Evolutionary conservation across 53 echinoderm and acorn worm genomes (phyloP).

Genomic region (Astropecten irregularis): DNA sequence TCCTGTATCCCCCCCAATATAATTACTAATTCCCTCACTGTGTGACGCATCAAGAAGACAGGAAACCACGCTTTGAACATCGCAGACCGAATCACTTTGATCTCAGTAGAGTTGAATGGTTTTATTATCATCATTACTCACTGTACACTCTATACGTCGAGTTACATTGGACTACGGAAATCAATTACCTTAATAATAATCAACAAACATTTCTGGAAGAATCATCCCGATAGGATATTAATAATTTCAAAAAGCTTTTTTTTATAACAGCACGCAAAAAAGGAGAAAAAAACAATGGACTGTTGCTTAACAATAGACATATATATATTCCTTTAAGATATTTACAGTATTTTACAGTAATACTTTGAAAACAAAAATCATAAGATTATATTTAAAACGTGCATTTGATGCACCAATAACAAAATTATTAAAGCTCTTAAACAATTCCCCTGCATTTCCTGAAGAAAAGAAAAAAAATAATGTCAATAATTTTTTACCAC

Average conservation of each 20-base stretch:
- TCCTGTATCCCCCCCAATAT: too few species aligned
- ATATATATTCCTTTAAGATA: slow-evolving; percentile 49
- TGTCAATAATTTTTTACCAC: too few species aligned
- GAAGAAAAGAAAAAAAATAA: too few species aligned
- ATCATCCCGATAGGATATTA: background rate
- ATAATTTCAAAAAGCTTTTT: too few species aligned
- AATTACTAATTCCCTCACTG: too few species aligned
- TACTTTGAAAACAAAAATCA: background rate
- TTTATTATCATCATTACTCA: too few species aligned
- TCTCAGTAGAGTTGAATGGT: too few species aligned
- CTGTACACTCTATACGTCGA: background rate
- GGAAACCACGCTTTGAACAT: too few species aligned
- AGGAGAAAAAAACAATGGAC: background rate
- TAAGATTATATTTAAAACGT: background rate
- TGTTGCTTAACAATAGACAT: slow-evolving; percentile 35
- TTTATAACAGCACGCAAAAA: background rate
- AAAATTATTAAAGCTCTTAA: background rate
- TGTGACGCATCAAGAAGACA: too few species aligned
- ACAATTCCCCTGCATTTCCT: background rate
- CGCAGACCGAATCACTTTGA: too few species aligned
- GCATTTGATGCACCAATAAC: slow-evolving; percentile 31
- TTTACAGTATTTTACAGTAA: slow-evolving; percentile 40
- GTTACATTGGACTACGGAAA: background rate
- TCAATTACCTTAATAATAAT: background rate
- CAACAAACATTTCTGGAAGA: background rate